Conservation (phyloP, 2,797 vertebrate genomes). For the Microtus californicus region DNA sequence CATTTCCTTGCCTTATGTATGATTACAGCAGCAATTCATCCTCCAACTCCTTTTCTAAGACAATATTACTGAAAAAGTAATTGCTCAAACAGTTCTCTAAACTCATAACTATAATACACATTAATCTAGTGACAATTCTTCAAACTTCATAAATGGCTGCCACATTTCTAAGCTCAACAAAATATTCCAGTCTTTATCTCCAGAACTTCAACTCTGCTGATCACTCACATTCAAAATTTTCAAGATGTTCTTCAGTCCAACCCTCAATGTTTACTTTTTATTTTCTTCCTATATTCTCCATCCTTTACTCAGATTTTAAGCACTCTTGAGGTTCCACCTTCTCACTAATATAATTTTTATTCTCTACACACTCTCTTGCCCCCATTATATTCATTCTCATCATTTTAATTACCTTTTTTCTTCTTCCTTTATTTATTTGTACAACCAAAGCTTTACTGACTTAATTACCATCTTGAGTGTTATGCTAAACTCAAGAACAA, state of each 20-base stretch:
- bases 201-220: not conserved
- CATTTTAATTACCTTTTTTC: not conserved
- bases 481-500: not conserved
- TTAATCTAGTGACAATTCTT: not conserved
- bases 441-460: not conserved
- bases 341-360: not conserved
- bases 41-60: not conserved
- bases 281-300: not conserved
- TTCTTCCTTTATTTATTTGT: not conserved
- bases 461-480: not conserved
- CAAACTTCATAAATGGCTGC: not conserved
- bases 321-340: not conserved
- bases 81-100: not conserved
- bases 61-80: not conserved
- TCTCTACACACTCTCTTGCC: not conserved
- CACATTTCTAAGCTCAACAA: not conserved
- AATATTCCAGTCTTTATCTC: not conserved
- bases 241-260: not conserved
- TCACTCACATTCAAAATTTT: not conserved
- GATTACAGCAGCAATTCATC: not conserved
- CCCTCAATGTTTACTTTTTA: not conserved
- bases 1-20: not conserved
- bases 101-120: not conserved
- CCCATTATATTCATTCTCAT: not conserved
- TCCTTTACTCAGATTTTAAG: not conserved